A percentile compares a stretch with the other conserved stretches of the same genome.
These are phyloP conservation scores for Orchesella cincta DNA, from an alignment of 1,140 invertebrate species.

Conservation along the genomic window DNA sequence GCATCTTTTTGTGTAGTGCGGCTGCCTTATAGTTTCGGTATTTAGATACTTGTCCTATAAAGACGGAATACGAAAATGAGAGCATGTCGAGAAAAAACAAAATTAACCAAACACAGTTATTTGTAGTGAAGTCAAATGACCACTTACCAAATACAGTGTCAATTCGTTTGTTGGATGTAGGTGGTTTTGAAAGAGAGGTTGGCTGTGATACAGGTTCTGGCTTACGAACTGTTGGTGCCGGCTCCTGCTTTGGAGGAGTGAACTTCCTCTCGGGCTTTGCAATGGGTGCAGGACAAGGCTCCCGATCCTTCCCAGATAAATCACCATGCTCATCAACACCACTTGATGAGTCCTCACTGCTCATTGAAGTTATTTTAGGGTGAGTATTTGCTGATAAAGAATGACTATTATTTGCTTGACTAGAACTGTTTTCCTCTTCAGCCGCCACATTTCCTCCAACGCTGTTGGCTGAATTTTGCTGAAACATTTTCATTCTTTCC, in stretches of 20 bases:
- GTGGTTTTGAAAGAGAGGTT: not conserved
- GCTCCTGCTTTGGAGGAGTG: slow-evolving; percentile 29
- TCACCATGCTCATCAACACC: slow-evolving; percentile 51
- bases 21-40: slow-evolving; percentile 90
- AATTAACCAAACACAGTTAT: too few species aligned
- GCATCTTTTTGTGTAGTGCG: slow-evolving; percentile 81
- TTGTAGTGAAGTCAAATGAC: too few species aligned
- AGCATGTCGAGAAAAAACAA: too few species aligned
- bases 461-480: slow-evolving; percentile 43
- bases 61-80: not conserved
- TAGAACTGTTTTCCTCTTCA: slow-evolving; percentile 23
- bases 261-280: slow-evolving; percentile 47
- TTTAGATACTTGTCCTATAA: slow-evolving; percentile 81
- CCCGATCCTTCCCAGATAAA: slow-evolving; percentile 57
- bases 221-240: not conserved
- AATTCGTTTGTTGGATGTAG: slow-evolving; percentile 71
- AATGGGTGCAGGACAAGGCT: slow-evolving; percentile 33
- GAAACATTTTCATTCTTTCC: slow-evolving; percentile 73
- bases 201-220: not conserved
- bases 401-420: slow-evolving; percentile 16
- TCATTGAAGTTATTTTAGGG: slow-evolving; percentile 54
- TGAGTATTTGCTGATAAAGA: not conserved
- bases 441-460: too few species aligned
- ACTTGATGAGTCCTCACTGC: slow-evolving; percentile 54
- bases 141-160: slow-evolving; percentile 80